phyloP scores from a whole-genome alignment of 1,140 invertebrate genomes.

The Caenorhabditis briggsae region DNA sequence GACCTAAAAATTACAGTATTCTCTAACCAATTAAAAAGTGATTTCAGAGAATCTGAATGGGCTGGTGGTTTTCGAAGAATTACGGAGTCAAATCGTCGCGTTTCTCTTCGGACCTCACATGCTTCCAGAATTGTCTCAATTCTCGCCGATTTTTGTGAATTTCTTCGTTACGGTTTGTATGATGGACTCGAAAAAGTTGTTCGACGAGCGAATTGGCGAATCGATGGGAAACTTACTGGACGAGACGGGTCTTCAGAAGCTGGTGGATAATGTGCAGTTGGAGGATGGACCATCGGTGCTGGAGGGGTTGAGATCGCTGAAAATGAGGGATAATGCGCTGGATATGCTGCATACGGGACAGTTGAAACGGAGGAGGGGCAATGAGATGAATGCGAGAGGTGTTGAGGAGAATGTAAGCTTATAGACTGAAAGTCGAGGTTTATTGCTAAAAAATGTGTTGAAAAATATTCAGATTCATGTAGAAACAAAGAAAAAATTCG shows the following conservation, averaged over 20 bases:
- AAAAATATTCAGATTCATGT: no score
- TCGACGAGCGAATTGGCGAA: background rate
- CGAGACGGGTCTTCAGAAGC: background rate
- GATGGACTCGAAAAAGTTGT: conserved; percentile 3
- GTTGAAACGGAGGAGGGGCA: background rate
- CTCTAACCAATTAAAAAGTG: background rate
- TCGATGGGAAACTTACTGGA: background rate
- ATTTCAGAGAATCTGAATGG: conserved; percentile 6
- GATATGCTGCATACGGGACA: conserved; percentile 27
- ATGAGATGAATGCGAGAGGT: background rate
- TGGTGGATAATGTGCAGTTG: background rate
- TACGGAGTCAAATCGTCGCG: background rate
- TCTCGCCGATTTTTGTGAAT: background rate
- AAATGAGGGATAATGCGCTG: conserved; percentile 5
- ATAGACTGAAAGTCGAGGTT: no score
- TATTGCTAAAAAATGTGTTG: no score
- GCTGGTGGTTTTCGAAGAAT: conserved; percentile 42
- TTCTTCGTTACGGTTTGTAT: conserved; percentile 18
- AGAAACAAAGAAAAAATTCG: no score
- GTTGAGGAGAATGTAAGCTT: background rate
- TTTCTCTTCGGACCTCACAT: conserved; percentile 51
- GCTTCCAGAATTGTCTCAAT: background rate
- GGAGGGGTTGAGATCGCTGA: background rate
- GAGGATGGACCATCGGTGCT: conserved; percentile 1
- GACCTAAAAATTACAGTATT: no score